Evolutionary conservation across 2,113 vertebrate species (phyloP).

Genomic region (human (Homo sapiens)): GRCh38 chr7:41936501-41937000

Average conservation of each 20-base stretch:
- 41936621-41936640: not conserved
- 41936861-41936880: not conserved
- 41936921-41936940: not conserved
- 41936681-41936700: not conserved
- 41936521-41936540: not conserved
- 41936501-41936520: fast-evolving
- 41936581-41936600: not conserved
- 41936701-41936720: not conserved
- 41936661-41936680: not conserved
- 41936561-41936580: not conserved
- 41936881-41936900: not conserved
- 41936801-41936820: not conserved
- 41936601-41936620: not conserved
- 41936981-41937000: not conserved
- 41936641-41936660: not conserved
- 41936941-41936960: not conserved
- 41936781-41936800: not conserved
- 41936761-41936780: not conserved
- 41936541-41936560: not conserved
- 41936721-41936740: fast-evolving
- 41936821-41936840: not conserved
- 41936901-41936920: not conserved
- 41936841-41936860: not conserved
- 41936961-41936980: not conserved
- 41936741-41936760: not conserved